A percentile compares a stretch with the other conserved stretches of the same genome.
Conservation (phyloP, 1,140 invertebrate species). For the Penaeus indicus region DNA sequence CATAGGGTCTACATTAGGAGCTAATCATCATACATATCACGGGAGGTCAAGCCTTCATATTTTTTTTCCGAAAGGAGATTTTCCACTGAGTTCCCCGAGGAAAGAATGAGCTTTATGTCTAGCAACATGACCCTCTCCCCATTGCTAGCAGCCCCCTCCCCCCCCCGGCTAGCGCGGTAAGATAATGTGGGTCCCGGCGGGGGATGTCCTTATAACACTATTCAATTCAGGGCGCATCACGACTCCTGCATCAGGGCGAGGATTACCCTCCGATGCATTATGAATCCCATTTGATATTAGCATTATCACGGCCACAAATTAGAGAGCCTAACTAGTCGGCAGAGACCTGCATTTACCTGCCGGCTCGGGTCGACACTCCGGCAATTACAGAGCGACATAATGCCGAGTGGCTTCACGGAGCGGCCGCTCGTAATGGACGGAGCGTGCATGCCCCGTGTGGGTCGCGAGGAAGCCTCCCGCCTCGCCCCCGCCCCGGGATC, state of each 20-base stretch:
- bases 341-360: not conserved
- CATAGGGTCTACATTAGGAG: too few species aligned
- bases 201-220: conserved; percentile 17
- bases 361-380: not conserved
- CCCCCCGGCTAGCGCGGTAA: not conserved
- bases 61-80: too few species aligned
- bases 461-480: too few species aligned
- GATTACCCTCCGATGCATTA: conserved; percentile 21
- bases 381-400: not conserved
- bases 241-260: conserved; percentile 3
- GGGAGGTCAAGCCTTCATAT: too few species aligned
- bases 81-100: too few species aligned
- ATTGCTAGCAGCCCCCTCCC: not conserved
- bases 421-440: not conserved
- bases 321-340: conserved; percentile 2
- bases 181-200: conserved; percentile 11
- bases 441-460: too few species aligned
- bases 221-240: conserved; percentile 17
- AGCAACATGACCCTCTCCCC: too few species aligned
- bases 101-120: too few species aligned
- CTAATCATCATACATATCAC: too few species aligned
- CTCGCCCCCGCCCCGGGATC: too few species aligned
- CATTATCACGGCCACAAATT: conserved; percentile 23
- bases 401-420: not conserved
- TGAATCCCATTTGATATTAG: conserved; percentile 21